Base-by-base conservation (phyloP, 1,140 invertebrate species). In the Hycleus phaleratus region DNA sequence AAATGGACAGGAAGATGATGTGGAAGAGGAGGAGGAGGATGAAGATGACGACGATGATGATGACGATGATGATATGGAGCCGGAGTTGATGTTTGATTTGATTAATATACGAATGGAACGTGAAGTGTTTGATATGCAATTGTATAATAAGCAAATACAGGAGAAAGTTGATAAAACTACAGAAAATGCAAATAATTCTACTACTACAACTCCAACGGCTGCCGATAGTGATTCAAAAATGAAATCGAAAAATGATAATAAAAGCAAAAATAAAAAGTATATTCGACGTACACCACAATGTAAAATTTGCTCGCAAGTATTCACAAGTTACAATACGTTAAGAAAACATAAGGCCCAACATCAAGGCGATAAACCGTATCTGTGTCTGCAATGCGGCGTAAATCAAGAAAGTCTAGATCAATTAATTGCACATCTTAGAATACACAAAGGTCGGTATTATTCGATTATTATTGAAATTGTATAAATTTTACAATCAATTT, bases 351-450 rank as follows among this genome's bases (percentile, higher is more conserved):
- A 60, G 49, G 45, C 12, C 4, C 18, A 42, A 38, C 46, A 44
- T 32, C 44, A 56, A 5, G 40, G 40, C 26, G 56, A 44, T 26
- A 50, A 40, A 38, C 38, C 24, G 26, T 57, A 49, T 38, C 40
- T 56, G 10, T 69, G 67, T 49, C 46, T 59, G 25, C 45, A 65
- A 8, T 68, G 67, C 24, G 50, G 52, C 4, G 49, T 47, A 1
- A 57, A 49, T n/a, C 65, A 64, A 47, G 46, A 52, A 2, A 58
- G 60, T 39, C 51, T 68, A 0, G 65, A 67, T 10, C 54, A 54
- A 39, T 49, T 66, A n/a, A 55, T 53, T 32, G 65, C 63, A 10
- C 65, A 67, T 64, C 49, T 69, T 0, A 57, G 67, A 39, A 45
- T 43, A 11, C 67, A 69, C 38, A 62, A 63, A 59, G 65, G 67